Conservation (phyloP, 2,113 vertebrate genomes). For the Lampris megalopsis region DNA sequence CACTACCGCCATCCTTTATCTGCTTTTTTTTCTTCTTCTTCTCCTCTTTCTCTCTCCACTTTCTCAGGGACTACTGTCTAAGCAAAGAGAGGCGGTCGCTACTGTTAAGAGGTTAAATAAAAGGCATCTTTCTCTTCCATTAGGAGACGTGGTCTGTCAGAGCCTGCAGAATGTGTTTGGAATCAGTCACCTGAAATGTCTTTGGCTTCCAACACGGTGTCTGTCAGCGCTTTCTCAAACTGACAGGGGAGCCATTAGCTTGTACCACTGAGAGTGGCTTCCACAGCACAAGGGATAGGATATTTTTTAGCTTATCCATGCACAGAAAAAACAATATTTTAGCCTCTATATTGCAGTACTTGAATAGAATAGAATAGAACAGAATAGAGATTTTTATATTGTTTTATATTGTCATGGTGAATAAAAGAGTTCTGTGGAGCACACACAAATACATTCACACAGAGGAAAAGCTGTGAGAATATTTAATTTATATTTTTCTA, state of each 20-base stretch:
- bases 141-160: constrained; percentile 49
- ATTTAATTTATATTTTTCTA: constrained; percentile 6
- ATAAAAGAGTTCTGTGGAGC: neutral
- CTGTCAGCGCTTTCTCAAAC: constrained; percentile 56
- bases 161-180: constrained; percentile 60
- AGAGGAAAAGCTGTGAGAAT: constrained; percentile 23
- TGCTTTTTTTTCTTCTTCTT: constrained; percentile 1
- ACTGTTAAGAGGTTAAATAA: constrained; percentile 11
- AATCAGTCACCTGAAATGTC: constrained; percentile 71
- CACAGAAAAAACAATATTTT: constrained; percentile 18
- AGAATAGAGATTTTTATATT: neutral
- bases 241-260: constrained; percentile 64
- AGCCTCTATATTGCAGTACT: constrained; percentile 2
- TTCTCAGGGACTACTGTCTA: constrained; percentile 46
- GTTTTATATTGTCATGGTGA: too few species aligned
- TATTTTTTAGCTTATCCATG: constrained; percentile 12
- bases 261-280: constrained; percentile 25
- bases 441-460: neutral
- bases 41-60: constrained; percentile 15
- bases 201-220: constrained; percentile 59
- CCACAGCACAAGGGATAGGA: constrained; percentile 18
- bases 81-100: constrained; percentile 53
- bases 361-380: neutral
- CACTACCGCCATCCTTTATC: constrained; percentile 18
- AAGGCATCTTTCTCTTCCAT: constrained; percentile 28